phyloP scores from a whole-genome alignment of 2,797 vertebrate species.

The Selene dorsalis region DNA sequence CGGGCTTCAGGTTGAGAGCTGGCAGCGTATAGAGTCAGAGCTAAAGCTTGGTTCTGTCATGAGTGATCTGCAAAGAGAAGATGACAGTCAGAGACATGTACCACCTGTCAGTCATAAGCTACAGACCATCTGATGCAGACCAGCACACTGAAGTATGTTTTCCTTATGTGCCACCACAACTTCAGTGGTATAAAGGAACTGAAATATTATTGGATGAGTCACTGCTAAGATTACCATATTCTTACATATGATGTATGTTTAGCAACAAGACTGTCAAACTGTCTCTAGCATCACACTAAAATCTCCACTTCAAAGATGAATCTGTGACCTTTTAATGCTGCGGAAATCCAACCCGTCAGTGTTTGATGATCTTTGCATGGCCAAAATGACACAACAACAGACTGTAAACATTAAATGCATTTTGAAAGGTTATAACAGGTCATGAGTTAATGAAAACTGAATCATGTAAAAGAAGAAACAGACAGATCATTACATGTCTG shows the following conservation, averaged over 20 bases:
- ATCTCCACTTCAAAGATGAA: background rate
- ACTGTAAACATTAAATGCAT: background rate
- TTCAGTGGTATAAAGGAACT: slow-evolving; percentile 8
- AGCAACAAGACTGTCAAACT: background rate
- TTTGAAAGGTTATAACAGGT: background rate
- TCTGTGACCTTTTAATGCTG: background rate
- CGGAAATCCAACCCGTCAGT: background rate
- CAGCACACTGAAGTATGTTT: background rate
- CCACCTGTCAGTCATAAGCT: slow-evolving; percentile 12
- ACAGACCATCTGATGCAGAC: background rate
- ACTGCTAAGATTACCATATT: background rate
- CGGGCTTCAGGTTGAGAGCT: slow-evolving; percentile 34
- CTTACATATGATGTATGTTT: rapidly evolving
- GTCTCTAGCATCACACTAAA: background rate
- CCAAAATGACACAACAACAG: background rate
- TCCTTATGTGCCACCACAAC: background rate
- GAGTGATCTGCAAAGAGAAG: slow-evolving; percentile 49
- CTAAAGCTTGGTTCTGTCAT: slow-evolving; percentile 28
- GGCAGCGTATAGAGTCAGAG: slow-evolving; percentile 38
- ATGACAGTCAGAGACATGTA: slow-evolving; percentile 48
- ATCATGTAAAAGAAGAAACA: background rate
- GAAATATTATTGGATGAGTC: background rate
- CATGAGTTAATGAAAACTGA: background rate
- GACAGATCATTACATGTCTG: background rate
- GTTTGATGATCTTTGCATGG: background rate